A percentile compares a stretch with the other conserved stretches of the same genome.
phyloP scores from a whole-genome alignment of 2,113 vertebrate species.

The Osmerus eperlanus region DNA sequence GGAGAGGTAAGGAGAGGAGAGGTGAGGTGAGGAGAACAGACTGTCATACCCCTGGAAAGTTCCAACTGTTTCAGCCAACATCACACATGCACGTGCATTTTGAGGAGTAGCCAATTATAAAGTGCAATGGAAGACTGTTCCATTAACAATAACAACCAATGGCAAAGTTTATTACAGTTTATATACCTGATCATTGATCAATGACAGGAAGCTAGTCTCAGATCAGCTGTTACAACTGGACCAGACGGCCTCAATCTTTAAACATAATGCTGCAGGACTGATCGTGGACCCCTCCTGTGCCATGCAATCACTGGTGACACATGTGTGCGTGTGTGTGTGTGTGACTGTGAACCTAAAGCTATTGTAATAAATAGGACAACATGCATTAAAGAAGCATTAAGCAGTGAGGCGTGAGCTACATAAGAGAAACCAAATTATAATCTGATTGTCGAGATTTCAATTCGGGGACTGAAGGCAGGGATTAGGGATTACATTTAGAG shows the following conservation, averaged over 20 bases:
- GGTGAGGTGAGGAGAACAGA: background rate
- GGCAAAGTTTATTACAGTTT: background rate
- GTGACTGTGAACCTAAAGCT: background rate
- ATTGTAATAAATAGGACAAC: slow-evolving; percentile 15
- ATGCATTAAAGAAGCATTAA: background rate
- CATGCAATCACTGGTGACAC: background rate
- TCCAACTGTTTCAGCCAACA: slow-evolving; percentile 27
- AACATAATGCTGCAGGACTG: background rate
- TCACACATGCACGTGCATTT: background rate
- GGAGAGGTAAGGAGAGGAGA: background rate
- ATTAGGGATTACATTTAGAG: slow-evolving; percentile 35
- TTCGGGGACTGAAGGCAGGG: slow-evolving; percentile 45
- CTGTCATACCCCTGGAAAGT: background rate
- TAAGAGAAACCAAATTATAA: slow-evolving; percentile 10
- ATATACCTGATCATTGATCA: background rate
- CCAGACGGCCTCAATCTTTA: background rate
- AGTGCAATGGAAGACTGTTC: background rate
- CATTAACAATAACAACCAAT: slow-evolving; percentile 10
- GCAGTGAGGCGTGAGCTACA: background rate
- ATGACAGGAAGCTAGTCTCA: background rate
- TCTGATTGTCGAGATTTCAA: slow-evolving; percentile 35
- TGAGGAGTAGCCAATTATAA: background rate
- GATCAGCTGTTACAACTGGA: background rate
- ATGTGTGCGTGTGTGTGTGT: too few species aligned
- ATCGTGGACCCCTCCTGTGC: background rate